Percentiles rank a stretch among this genome's conserved stretches.
Evolutionary conservation across 1,140 invertebrate genomes (phyloP).

Genomic region (Drosophila tristis): DNA sequence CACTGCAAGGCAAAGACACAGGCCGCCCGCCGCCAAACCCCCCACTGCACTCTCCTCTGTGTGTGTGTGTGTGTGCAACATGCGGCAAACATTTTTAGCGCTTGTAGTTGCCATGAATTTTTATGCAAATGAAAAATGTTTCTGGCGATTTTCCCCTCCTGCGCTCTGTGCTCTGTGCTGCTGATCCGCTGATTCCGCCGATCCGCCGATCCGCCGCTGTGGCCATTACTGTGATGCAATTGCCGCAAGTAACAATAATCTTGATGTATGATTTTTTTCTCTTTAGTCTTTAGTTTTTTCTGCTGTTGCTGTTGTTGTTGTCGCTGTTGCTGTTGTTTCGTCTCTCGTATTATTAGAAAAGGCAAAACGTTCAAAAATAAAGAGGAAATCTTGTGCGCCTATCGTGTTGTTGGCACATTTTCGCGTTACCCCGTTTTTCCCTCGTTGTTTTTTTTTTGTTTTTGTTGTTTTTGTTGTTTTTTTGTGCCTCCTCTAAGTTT

Average conservation of each 20-base stretch:
- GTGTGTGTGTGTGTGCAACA: constrained; percentile 43
- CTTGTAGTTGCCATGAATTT: constrained; percentile 80
- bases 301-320: constrained; percentile 34
- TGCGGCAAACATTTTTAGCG: constrained; percentile 79
- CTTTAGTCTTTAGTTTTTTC: constrained; percentile 5
- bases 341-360: constrained; percentile 71
- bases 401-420: constrained; percentile 82
- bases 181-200: constrained; percentile 14
- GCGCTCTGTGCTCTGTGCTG: constrained; percentile 31
- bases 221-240: constrained; percentile 81
- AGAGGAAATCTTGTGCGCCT: constrained; percentile 75
- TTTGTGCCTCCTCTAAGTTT: constrained; percentile 7
- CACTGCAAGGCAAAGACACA: constrained; percentile 39
- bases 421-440: constrained; percentile 45
- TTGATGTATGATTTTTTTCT: constrained; percentile 74
- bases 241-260: constrained; percentile 82
- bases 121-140: constrained; percentile 83
- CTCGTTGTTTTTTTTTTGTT: no score
- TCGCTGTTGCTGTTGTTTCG: constrained; percentile 25
- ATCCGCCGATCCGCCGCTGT: constrained; percentile 22
- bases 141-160: constrained; percentile 78
- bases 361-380: constrained; percentile 59
- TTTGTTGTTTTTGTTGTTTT: no score
- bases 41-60: background rate
- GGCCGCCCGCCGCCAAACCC: background rate